phyloP scores from a whole-genome alignment of 2,797 vertebrate genomes.

The Capromys pilorides region DNA sequence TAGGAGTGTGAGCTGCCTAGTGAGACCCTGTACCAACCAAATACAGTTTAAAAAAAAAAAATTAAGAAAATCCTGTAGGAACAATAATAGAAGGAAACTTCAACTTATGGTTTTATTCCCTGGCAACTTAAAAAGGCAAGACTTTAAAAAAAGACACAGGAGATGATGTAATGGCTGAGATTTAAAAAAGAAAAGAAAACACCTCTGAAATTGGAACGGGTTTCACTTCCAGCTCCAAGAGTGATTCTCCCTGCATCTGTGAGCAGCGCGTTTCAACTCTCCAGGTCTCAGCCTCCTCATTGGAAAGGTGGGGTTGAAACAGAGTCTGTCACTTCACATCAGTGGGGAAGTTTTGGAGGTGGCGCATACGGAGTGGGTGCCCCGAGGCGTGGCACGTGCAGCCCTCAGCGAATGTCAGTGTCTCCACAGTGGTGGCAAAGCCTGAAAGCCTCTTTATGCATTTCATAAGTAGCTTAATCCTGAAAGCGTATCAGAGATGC shows the following conservation, averaged over 20 bases:
- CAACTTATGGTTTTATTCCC: not conserved
- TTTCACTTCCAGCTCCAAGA: not conserved
- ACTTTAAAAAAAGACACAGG: not conserved
- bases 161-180: slow-evolving; percentile 35
- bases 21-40: too few species aligned
- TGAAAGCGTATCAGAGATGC: not conserved
- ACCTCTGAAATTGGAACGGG: not conserved
- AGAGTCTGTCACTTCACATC: not conserved
- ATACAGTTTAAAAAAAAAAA: not conserved
- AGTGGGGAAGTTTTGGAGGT: not conserved
- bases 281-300: not conserved
- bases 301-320: not conserved
- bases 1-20: too few species aligned
- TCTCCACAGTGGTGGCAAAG: slow-evolving; percentile 4
- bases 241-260: not conserved
- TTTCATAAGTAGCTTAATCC: not conserved
- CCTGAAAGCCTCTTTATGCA: not conserved
- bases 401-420: not conserved
- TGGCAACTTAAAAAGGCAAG: slow-evolving; percentile 10
- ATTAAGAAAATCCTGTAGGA: not conserved
- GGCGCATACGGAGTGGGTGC: not conserved
- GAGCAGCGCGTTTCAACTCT: not conserved
- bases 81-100: slow-evolving; percentile 43
- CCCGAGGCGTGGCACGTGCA: not conserved
- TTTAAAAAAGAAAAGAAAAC: not conserved